Evolutionary conservation across 2,113 vertebrate genomes (phyloP), one percentile per base, ranked within the genome.

Genomic region (Pogonocichla stellata): DNA sequence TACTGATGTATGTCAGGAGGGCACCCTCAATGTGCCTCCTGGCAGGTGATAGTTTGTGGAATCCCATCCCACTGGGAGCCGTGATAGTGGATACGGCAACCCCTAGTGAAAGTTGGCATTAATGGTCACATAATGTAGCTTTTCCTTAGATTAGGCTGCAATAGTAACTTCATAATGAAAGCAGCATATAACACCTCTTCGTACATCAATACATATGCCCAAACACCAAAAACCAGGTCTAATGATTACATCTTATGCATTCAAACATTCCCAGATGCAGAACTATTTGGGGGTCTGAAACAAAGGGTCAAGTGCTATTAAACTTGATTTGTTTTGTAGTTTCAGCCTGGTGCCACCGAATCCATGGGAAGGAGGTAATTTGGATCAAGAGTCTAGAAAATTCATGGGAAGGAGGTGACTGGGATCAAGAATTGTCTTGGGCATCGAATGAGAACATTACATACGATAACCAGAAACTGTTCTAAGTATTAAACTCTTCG

Each of bases 71-170:
- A 4, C 40, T 18, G 29, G 70, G 38, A 62, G 45, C 20, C 2
- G 17, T 50, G 13, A 7, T 14, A 6, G 4, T 6, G 53, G 2
- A 19, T 28, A 2, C 36, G 66, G 71, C 53, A 58, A 14, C 0
- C 4, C 0, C 45, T 9, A 4, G 50, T 11, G 40, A 45, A n/a
- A 28, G 9, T 0, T 34, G n/a, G n/a, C 66, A 45, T 48, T 36
- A 10, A 4, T 24, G 16, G 7, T 72, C 48, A 19, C 43, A 3
- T 19, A 8, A 17, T 3, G 5, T 7, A 5, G 57, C 33, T 47
- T 77, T 42, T 47, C 14, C 66, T 67, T 62, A 53, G 19, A 7
- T 58, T 48, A 29, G 38, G 38, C 29, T 50, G 53, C 29, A n/a
- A 3, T 1, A 26, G 29, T 19, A 51, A 36, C 33, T 47, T n/a